These are phyloP conservation scores for Cariama cristata DNA, from an alignment of 2,113 vertebrate genomes.

Conservation along the genomic window DNA sequence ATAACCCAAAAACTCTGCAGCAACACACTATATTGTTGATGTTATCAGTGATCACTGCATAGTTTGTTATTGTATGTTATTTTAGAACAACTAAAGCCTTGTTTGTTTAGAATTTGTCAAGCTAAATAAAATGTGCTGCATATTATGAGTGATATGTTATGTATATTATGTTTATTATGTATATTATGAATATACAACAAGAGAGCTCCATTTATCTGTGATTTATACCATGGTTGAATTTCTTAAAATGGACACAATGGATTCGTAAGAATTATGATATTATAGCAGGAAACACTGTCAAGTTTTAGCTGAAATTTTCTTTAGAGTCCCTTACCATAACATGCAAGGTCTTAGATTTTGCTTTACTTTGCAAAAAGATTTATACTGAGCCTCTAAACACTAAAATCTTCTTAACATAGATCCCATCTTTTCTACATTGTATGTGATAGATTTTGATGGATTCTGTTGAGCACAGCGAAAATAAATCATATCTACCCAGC, in stretches of 20 bases:
- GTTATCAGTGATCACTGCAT: background rate
- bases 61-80: background rate
- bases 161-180: too few species aligned
- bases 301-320: background rate
- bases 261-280: background rate
- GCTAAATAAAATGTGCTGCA: background rate
- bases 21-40: background rate
- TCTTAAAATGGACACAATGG: background rate
- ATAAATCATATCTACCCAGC: background rate
- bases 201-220: background rate
- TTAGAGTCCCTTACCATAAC: background rate
- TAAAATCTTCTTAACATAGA: constrained; percentile 28
- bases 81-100: background rate
- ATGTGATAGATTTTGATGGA: constrained; percentile 26
- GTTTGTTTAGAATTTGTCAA: background rate
- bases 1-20: background rate
- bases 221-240: background rate
- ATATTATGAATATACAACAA: background rate
- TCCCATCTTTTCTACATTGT: constrained; percentile 17
- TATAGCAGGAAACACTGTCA: background rate
- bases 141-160: background rate
- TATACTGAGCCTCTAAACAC: background rate
- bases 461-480: background rate
- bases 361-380: constrained; percentile 24
- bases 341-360: background rate